Base-by-base conservation (phyloP, 2,113 vertebrate genomes). In the Ploceus nigricollis region DNA sequence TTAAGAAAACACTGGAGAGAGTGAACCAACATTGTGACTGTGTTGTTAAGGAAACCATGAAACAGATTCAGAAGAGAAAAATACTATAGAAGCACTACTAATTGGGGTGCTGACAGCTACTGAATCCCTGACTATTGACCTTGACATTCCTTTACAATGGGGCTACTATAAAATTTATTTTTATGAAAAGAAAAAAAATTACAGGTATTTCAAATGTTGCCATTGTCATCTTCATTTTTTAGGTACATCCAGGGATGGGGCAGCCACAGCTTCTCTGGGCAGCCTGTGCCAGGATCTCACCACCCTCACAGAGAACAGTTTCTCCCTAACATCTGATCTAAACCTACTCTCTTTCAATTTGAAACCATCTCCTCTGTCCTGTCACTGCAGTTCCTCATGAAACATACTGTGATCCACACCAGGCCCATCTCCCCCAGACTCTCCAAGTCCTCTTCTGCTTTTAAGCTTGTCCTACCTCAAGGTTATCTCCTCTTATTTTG, bases 171-270 rank as follows among this genome's bases (percentile, higher is more conserved):
- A 48, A 35, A 56, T 42, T 8, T 53, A 15, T 77, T 81, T 91
- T n/a, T 31, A 23, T 35, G 0, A 3, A 11, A 37, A 7, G 15
- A 5, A 6, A 24, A 9, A 14, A 5, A 6, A 2, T 63, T 48
- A 3, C 15, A 64, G 8, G 4, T 57, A 31, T 71, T 51, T 37
- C 31, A 75, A 21, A 64, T 3, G 2, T 22, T 53, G 7, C 27
- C 44, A 8, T 4, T 42, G 5, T 30, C 27, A 7, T 71, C 11
- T n/a, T 15, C 11, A 23, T 28, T 31, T 33, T 57, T 89, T 48
- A 54, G 30, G 12, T 54, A 16, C 25, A n/a, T 69, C 15, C 15
- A 19, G 14, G 15, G 10, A 39, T 39, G 15, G 4, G 28, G 12
- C 22, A 61, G 14, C 22, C 45, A 39, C 33, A 69, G 39, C 15